Conservation (phyloP, 2,113 vertebrate species). For the Coregonus clupeaformis region DNA sequence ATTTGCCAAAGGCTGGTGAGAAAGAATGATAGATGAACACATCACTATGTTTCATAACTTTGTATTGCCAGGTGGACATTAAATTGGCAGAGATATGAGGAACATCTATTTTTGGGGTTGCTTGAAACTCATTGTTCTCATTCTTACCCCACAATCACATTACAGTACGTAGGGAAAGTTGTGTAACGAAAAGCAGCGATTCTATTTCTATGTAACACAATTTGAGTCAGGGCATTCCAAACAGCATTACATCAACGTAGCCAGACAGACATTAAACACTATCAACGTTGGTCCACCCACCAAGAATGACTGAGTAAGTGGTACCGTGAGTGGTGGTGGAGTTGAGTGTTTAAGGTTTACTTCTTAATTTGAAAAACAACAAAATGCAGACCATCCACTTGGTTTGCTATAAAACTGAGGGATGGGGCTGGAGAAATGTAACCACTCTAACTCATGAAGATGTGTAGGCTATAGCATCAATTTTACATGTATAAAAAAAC, state of each 20-base stretch:
- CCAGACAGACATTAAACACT: too few species aligned
- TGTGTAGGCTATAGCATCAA: too few species aligned
- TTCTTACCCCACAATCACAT: slow-evolving; percentile 49
- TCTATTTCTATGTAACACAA: not conserved
- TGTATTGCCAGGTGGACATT: slow-evolving; percentile 24
- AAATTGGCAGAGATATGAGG: slow-evolving; percentile 35
- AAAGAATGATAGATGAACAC: slow-evolving; percentile 41
- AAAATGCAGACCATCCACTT: too few species aligned
- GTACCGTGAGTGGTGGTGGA: too few species aligned
- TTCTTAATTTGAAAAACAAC: too few species aligned
- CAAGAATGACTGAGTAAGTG: too few species aligned
- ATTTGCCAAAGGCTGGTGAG: slow-evolving; percentile 8
- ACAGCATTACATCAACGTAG: too few species aligned
- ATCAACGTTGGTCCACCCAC: too few species aligned
- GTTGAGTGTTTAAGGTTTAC: too few species aligned
- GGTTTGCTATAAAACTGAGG: too few species aligned
- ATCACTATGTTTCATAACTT: slow-evolving; percentile 51
- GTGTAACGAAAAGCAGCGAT: not conserved
- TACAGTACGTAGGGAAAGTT: not conserved
- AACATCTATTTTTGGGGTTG: slow-evolving; percentile 12
- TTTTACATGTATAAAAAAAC: not conserved
- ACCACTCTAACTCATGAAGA: too few species aligned
- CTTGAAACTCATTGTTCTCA: slow-evolving; percentile 45
- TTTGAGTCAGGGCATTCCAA: not conserved
- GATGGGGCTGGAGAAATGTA: too few species aligned